Percentiles rank a stretch among this genome's conserved stretches.
These are phyloP conservation scores for Plagodis dolabraria DNA, from an alignment of 2,888 invertebrate genomes.

Conservation along the genomic window DNA sequence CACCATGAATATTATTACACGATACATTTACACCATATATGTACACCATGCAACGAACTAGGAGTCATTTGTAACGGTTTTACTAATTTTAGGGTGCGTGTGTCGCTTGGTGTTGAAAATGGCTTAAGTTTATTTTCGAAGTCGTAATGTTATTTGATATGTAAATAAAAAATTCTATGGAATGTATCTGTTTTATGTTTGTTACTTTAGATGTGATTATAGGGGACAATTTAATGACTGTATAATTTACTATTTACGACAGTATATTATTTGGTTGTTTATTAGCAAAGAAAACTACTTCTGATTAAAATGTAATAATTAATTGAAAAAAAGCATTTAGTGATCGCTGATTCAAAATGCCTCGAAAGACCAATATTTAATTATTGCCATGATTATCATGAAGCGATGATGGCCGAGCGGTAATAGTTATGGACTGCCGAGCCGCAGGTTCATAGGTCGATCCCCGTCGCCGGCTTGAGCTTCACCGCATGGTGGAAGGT, in stretches of 20 bases:
- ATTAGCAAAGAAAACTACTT: not conserved
- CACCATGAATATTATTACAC: slow-evolving; percentile 29
- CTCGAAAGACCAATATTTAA: too few species aligned
- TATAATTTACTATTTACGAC: not conserved
- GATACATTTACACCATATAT: slow-evolving; percentile 23
- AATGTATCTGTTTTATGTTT: too few species aligned
- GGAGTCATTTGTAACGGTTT: slow-evolving; percentile 40
- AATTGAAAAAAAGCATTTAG: too few species aligned
- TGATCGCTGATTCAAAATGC: too few species aligned
- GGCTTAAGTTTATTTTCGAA: slow-evolving; percentile 13
- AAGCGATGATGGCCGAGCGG: too few species aligned
- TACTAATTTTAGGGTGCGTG: slow-evolving; percentile 35
- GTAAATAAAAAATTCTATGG: not conserved
- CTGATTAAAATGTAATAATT: too few species aligned
- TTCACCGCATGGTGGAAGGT: too few species aligned
- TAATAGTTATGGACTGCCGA: too few species aligned
- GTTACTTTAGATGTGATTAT: not conserved
- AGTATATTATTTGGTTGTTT: not conserved
- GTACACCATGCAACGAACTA: slow-evolving; percentile 27
- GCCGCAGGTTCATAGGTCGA: too few species aligned
- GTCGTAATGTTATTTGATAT: slow-evolving; percentile 15
- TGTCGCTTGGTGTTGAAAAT: slow-evolving; percentile 25
- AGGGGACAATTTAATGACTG: not conserved
- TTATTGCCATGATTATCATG: too few species aligned
- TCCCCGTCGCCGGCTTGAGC: too few species aligned